phyloP scores from a whole-genome alignment of 2,797 vertebrate genomes.

The Pristis pectinata region DNA sequence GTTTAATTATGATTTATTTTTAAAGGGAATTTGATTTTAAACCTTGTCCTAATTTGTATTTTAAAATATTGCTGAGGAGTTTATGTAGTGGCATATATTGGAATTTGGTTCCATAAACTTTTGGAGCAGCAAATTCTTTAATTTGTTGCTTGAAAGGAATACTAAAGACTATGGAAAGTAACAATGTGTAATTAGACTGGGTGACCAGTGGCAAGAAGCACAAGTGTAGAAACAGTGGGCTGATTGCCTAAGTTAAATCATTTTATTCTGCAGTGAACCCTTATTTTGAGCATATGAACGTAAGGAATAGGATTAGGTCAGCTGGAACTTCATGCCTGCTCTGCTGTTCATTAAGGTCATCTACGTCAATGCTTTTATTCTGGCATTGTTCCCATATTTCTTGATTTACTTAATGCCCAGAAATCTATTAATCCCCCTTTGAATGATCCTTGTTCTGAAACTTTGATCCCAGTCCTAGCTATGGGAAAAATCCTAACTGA shows the following conservation, averaged over 20 bases:
- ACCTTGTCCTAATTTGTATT: neutral
- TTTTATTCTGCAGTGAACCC: no score
- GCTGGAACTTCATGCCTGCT: no score
- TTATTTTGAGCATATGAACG: no score
- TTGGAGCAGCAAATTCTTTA: neutral
- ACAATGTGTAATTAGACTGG: neutral
- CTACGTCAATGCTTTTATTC: no score
- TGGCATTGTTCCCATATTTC: no score
- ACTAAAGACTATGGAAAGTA: neutral
- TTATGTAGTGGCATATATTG: neutral
- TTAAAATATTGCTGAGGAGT: neutral
- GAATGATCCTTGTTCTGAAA: no score
- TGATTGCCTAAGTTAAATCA: neutral
- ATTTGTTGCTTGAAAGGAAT: neutral
- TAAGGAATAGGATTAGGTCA: no score
- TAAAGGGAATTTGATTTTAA: neutral
- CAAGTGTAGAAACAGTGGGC: neutral
- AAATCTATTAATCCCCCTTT: no score
- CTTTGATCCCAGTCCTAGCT: no score
- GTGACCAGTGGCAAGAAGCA: neutral
- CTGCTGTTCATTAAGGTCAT: no score
- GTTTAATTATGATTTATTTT: neutral
- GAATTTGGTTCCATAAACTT: neutral
- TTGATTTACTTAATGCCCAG: no score
- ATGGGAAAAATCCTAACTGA: no score